These are phyloP conservation scores for Montipora capricornis DNA, from an alignment of 64 coral and sea anemone species.

Conservation along the genomic window DNA sequence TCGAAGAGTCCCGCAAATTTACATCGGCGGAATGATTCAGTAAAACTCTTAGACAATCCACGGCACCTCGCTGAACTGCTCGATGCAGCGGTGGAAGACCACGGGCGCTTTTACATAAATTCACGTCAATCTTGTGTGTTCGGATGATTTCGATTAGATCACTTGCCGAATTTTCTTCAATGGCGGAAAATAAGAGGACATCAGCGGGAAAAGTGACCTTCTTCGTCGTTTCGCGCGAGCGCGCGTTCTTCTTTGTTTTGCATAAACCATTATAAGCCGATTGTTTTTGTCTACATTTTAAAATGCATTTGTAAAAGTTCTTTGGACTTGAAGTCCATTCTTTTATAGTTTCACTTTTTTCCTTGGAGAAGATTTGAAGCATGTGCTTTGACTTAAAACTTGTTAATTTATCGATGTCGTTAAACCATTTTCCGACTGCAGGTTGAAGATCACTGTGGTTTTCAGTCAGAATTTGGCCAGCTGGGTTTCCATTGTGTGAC, in stretches of 20 bases:
- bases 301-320: slow-evolving; percentile 78
- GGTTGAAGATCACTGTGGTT: neutral
- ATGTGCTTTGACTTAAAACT: slow-evolving; percentile 54
- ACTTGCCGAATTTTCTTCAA: slow-evolving; percentile 54
- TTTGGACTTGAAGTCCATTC: slow-evolving; percentile 60
- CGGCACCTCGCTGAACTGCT: slow-evolving; percentile 62
- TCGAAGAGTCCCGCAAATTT: slow-evolving; percentile 26
- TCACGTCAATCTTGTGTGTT: slow-evolving; percentile 55
- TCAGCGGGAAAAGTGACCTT: slow-evolving; percentile 61
- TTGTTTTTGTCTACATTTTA: slow-evolving; percentile 49
- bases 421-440: slow-evolving; percentile 39
- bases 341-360: neutral
- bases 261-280: neutral
- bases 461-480: neutral
- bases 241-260: neutral
- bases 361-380: slow-evolving; percentile 17
- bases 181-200: slow-evolving; percentile 60
- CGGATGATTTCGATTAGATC: slow-evolving; percentile 59
- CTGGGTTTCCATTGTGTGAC: slow-evolving; percentile 16
- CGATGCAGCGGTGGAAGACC: slow-evolving; percentile 60
- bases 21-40: slow-evolving; percentile 58
- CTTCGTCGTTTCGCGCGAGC: slow-evolving; percentile 4
- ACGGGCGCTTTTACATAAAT: slow-evolving; percentile 25
- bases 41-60: slow-evolving; percentile 45
- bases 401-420: slow-evolving; percentile 68